phyloP scores from a whole-genome alignment of 2,113 vertebrate genomes.

The Hydrolagus affinis region DNA sequence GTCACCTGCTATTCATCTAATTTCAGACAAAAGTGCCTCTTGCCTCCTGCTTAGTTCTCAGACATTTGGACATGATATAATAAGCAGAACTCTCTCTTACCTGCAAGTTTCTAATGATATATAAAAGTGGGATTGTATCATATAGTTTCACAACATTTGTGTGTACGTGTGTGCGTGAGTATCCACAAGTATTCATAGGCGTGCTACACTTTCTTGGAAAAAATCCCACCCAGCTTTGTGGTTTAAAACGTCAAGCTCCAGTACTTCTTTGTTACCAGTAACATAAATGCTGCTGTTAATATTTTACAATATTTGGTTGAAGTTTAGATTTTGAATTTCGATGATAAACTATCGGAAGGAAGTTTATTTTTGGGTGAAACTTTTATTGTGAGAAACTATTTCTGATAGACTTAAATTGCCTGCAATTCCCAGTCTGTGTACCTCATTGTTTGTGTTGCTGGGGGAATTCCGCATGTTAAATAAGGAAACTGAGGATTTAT shows the following conservation, averaged over 20 bases:
- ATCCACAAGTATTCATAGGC: background rate
- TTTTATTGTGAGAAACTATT: background rate
- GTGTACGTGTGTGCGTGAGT: background rate
- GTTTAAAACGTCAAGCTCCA: background rate
- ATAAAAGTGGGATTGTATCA: background rate
- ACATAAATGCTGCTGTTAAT: background rate
- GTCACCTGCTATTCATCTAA: slow-evolving; percentile 40
- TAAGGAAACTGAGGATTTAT: background rate
- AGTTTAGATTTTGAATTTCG: background rate
- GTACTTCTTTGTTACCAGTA: background rate
- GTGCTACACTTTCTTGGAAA: background rate
- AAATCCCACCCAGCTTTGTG: background rate
- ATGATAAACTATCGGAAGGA: background rate
- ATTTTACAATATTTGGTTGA: background rate
- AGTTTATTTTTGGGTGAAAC: background rate
- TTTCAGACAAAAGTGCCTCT: slow-evolving; percentile 36
- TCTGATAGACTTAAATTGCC: background rate
- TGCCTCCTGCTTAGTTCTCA: slow-evolving; percentile 36
- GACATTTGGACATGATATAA: slow-evolving; percentile 41
- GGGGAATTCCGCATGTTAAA: background rate
- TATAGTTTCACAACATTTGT: background rate
- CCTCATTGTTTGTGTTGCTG: background rate
- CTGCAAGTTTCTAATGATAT: background rate
- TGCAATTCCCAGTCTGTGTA: slow-evolving; percentile 22
- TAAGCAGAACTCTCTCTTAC: background rate